These are phyloP conservation scores for Scalopus aquaticus DNA, from an alignment of 2,113 vertebrate genomes.

Conservation along the genomic window DNA sequence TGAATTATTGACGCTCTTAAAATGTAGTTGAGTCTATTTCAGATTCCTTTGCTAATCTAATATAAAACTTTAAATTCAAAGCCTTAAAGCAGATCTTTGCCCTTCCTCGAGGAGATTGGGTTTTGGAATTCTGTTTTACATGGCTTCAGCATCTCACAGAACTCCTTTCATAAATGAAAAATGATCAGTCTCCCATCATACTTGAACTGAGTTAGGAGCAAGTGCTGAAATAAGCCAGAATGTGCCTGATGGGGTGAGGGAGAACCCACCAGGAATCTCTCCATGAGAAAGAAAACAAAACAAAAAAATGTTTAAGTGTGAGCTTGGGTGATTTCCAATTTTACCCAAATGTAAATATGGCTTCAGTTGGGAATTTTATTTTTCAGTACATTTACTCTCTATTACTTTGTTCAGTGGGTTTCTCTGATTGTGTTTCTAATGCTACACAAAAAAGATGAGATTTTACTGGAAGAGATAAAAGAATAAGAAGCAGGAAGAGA, in stretches of 20 bases:
- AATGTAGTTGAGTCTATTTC: background rate
- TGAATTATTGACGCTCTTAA: background rate
- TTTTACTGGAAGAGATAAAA: constrained; percentile 56
- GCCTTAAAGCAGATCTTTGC: background rate
- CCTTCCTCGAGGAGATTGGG: background rate
- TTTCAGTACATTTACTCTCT: constrained; percentile 74
- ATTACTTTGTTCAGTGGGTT: constrained; percentile 71
- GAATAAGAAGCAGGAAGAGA: constrained; percentile 19
- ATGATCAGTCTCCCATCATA: background rate
- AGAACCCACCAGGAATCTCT: constrained; percentile 20
- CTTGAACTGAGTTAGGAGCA: background rate
- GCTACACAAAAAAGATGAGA: background rate
- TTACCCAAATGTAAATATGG: constrained; percentile 71
- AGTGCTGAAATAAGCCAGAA: constrained; percentile 37
- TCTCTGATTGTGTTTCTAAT: constrained; percentile 56
- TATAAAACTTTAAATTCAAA: background rate
- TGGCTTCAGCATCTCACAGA: constrained; percentile 2
- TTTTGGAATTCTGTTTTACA: constrained; percentile 23
- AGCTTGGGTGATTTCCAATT: constrained; percentile 67
- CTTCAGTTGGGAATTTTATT: constrained; percentile 69
- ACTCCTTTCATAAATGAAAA: constrained; percentile 22
- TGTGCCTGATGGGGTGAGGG: background rate
- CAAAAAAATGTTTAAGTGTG: constrained; percentile 30
- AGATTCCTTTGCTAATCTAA: background rate
- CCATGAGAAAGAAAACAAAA: constrained; percentile 50